Conservation (phyloP, 1,140 invertebrate species). For the Apis laboriosa region DNA sequence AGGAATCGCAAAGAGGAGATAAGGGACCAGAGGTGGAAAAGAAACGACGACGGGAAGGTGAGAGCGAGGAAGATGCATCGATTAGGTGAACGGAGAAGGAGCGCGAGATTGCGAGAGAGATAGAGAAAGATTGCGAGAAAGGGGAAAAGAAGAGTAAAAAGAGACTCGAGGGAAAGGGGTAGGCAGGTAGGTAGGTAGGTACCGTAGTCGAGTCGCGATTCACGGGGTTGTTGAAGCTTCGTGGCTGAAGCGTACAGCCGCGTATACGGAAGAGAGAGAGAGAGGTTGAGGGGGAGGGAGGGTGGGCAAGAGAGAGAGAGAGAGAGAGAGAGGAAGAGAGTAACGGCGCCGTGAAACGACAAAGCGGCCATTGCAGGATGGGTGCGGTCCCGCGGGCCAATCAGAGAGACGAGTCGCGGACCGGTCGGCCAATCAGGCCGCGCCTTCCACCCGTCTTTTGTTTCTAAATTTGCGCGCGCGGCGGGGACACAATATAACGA, state of each 20-base stretch:
- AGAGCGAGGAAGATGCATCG: neutral
- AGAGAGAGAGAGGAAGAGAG: slow-evolving; percentile 35
- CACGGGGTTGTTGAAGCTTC: slow-evolving; percentile 62
- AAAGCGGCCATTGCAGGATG: slow-evolving; percentile 82
- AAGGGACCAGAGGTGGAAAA: slow-evolving; percentile 4
- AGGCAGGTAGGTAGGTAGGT: slow-evolving; percentile 30
- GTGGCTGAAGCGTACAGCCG: slow-evolving; percentile 62
- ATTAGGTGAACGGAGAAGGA: slow-evolving; percentile 24
- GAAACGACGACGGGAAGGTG: neutral
- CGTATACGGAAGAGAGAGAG: slow-evolving; percentile 52
- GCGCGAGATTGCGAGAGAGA: neutral
- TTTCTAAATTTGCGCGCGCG: slow-evolving; percentile 76
- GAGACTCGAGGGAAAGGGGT: slow-evolving; percentile 20
- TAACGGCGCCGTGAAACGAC: slow-evolving; percentile 73
- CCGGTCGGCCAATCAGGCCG: slow-evolving; percentile 77
- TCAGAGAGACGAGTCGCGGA: slow-evolving; percentile 76
- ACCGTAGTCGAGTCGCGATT: slow-evolving; percentile 44
- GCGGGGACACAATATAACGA: slow-evolving; percentile 80
- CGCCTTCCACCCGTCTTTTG: slow-evolving; percentile 78
- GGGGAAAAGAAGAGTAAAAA: slow-evolving; percentile 18
- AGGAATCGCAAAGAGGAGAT: neutral
- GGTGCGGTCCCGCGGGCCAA: slow-evolving; percentile 80
- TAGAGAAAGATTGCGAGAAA: slow-evolving; percentile 23
- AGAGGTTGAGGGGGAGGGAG: neutral
- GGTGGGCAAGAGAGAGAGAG: slow-evolving; percentile 23